phyloP scores from a whole-genome alignment of 2,113 vertebrate genomes.

The Hiodon alosoides region DNA sequence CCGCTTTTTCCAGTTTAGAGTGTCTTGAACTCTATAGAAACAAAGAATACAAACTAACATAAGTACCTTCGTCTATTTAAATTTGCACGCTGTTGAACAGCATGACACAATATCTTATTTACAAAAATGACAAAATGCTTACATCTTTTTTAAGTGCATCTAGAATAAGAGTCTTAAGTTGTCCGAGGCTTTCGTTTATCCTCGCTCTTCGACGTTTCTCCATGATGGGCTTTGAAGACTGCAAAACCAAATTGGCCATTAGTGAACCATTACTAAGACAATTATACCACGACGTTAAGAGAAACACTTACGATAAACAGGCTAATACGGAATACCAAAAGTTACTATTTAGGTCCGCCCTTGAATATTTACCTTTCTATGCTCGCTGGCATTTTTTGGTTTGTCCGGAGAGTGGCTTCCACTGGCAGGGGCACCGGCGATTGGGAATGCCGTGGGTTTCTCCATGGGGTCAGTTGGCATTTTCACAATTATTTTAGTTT shows the following conservation, averaged over 20 bases:
- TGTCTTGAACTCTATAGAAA: slow-evolving; percentile 77
- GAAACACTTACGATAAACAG: background rate
- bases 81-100: background rate
- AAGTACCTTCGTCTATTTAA: background rate
- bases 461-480: slow-evolving; percentile 82
- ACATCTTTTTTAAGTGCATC: slow-evolving; percentile 83
- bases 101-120: background rate
- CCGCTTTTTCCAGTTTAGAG: slow-evolving; percentile 86
- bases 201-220: slow-evolving; percentile 82
- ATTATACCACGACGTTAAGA: background rate
- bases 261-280: background rate
- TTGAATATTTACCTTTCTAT: slow-evolving; percentile 71
- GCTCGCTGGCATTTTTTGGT: slow-evolving; percentile 80
- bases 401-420: slow-evolving; percentile 76
- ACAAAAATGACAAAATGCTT: slow-evolving; percentile 42
- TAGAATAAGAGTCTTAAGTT: slow-evolving; percentile 81
- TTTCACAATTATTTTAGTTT: slow-evolving; percentile 29
- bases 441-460: slow-evolving; percentile 76
- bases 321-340: background rate
- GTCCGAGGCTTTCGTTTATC: slow-evolving; percentile 80
- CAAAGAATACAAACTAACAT: slow-evolving; percentile 15
- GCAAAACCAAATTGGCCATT: slow-evolving; percentile 26
- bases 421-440: slow-evolving; percentile 72
- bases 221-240: slow-evolving; percentile 87
- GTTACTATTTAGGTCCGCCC: background rate